Base-by-base conservation (phyloP, 2,113 vertebrate genomes). In the Rhadina sibilatrix region DNA sequence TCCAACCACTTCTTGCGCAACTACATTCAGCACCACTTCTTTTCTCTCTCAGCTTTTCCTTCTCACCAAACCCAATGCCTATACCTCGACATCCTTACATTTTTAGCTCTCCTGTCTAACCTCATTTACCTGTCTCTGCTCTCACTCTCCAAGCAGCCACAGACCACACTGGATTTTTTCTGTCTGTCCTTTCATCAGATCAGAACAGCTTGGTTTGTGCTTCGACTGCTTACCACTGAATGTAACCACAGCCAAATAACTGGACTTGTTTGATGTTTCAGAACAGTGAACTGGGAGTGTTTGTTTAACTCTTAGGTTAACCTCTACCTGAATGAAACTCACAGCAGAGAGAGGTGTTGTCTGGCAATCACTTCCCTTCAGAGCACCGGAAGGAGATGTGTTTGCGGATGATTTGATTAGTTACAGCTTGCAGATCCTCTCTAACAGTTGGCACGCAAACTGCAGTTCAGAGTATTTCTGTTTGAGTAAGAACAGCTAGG, bases 391-490 rank as follows among this genome's bases (percentile, higher is more conserved):
- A 79, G 37, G 44, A 85, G 59, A 88, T 0, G 3, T 61, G 61
- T 78, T 74, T 66, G 76, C 72, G 70, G 52, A 83, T 50, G 5
- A 91, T 72, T 63, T 27, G 68, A 91, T 77, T 80, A 92, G 50
- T 74, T 68, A 80, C 83, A 4, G 6, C 59, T 42, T 84, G 60
- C 84, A 74, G 64, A 93, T 83, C 64, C 78, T 72, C 76, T 72
- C 5, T 53, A 92, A 72, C 63, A 79, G 59, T 0, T 86, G 60
- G 59, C 54, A 92, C 27, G 35, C 86, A 93, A 69, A 84, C 79
- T 74, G 63, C 47, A 81, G 71, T 59, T 59, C 50, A 61, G 80
- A 83, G 69, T 53, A 40, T 65, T 88, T 75, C 70, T 85, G 50
- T 79, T 80, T 44, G 83, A 78, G 60, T 81, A 92, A 28, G 25